phyloP scores from a whole-genome alignment of 2,113 vertebrate species.

The Rhegmatorhina hoffmannsi region DNA sequence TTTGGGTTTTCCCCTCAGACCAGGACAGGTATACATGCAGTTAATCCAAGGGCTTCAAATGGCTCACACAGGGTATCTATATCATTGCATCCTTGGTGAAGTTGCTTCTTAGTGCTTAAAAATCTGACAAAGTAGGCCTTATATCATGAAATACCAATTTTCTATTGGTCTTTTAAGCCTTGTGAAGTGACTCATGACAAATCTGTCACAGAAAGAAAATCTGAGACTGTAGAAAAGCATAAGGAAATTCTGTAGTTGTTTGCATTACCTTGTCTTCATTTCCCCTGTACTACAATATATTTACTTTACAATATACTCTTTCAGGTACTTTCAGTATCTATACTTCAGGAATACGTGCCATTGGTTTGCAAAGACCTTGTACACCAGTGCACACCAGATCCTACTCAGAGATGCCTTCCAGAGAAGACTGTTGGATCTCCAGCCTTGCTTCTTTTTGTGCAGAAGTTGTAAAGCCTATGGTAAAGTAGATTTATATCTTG shows the following conservation, averaged over 20 bases:
- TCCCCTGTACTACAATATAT: background rate
- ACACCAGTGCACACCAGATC: background rate
- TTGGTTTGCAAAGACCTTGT: background rate
- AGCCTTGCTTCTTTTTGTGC: background rate
- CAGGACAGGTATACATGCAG: rapidly evolving
- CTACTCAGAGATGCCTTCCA: background rate
- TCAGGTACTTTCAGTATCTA: background rate
- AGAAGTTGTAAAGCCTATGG: background rate
- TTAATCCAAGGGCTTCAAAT: background rate
- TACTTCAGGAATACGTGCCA: background rate
- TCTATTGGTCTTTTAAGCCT: background rate
- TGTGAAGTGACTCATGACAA: background rate
- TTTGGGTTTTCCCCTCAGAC: too few relatives aligned
- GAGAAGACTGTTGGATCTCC: background rate
- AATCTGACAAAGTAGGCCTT: background rate
- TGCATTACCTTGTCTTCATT: background rate
- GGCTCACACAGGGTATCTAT: background rate
- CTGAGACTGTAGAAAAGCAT: background rate
- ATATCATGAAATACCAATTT: background rate
- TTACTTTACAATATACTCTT: background rate
- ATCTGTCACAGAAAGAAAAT: background rate
- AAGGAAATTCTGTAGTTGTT: background rate
- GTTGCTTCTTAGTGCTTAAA: background rate
- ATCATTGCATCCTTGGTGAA: background rate
- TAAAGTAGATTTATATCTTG: slow-evolving; percentile 6